Percentiles rank a stretch among this genome's conserved stretches.
Evolutionary conservation across 2,888 invertebrate genomes (phyloP).

Genomic region (Drosophila hamatofila): DNA sequence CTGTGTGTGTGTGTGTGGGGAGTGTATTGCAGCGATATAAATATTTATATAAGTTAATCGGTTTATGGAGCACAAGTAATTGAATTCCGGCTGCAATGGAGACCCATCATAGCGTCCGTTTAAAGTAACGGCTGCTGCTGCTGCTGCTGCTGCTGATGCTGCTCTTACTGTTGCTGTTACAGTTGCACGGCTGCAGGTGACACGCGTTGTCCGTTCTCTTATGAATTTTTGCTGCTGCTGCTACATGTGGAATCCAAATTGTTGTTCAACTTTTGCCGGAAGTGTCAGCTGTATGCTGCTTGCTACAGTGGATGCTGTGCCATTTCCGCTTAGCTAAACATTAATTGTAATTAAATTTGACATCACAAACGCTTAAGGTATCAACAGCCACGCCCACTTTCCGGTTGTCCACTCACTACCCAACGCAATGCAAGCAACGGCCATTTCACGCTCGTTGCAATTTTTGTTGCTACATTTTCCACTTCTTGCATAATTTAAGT

Average conservation of each 20-base stretch:
- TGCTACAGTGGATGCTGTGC: slow-evolving; percentile 28
- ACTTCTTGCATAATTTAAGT: slow-evolving; percentile 70
- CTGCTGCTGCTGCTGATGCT: background rate
- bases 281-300: slow-evolving; percentile 47
- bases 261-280: slow-evolving; percentile 54
- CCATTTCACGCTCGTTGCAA: slow-evolving; percentile 58
- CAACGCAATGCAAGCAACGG: slow-evolving; percentile 13
- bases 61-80: slow-evolving; percentile 79
- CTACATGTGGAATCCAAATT: slow-evolving; percentile 21
- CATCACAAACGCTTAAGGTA: slow-evolving; percentile 49
- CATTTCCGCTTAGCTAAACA: slow-evolving; percentile 73
- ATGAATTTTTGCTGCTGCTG: background rate
- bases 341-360: slow-evolving; percentile 79
- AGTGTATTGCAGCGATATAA: slow-evolving; percentile 73
- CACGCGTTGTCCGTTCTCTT: background rate
- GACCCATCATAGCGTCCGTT: slow-evolving; percentile 19
- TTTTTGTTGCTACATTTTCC: slow-evolving; percentile 66
- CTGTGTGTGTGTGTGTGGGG: slow-evolving; percentile 36
- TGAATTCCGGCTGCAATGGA: slow-evolving; percentile 61
- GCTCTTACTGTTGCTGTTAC: background rate
- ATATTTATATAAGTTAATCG: slow-evolving; percentile 80
- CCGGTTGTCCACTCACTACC: background rate
- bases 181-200: slow-evolving; percentile 24
- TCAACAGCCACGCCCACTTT: background rate
- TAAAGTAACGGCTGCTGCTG: slow-evolving; percentile 13